A percentile compares a stretch with the other conserved stretches of the same genome.
Evolutionary conservation across 2,797 vertebrate genomes (phyloP).

Genomic region (Paedocypris micromegethes): DNA sequence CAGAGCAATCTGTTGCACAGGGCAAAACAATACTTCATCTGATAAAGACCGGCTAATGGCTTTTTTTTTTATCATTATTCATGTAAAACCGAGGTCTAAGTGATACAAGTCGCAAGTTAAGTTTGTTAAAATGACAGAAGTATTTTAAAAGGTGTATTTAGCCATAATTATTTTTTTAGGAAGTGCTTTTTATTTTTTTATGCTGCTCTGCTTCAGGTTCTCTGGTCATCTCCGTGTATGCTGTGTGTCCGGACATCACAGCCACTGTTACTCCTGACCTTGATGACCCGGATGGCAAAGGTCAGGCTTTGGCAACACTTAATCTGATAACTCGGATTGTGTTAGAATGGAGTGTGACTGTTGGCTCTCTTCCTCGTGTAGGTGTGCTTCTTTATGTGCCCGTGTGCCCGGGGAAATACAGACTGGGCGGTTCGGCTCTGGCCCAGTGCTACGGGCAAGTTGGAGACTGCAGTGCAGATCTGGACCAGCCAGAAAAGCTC

Average conservation of each 20-base stretch:
- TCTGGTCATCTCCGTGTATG: constrained; percentile 87
- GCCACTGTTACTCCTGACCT: constrained; percentile 90
- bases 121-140: no score
- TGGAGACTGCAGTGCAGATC: constrained; percentile 77
- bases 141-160: no score
- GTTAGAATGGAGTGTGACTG: neutral
- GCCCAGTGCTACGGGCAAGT: constrained; percentile 87
- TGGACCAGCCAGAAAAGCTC: constrained; percentile 73
- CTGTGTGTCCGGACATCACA: constrained; percentile 85
- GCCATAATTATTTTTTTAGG: no score
- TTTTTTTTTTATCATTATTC: no score
- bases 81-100: no score
- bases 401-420: constrained; percentile 70
- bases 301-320: constrained; percentile 54
- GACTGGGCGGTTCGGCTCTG: constrained; percentile 83
- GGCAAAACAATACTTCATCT: no score
- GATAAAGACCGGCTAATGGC: no score
- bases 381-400: constrained; percentile 81
- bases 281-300: constrained; percentile 75
- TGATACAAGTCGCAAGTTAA: no score
- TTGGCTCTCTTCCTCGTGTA: constrained; percentile 47
- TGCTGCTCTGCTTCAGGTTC: constrained; percentile 65
- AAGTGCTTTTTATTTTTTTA: neutral
- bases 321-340: neutral
- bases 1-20: no score